Conservation (phyloP, 2,797 vertebrate species). For the Sebastiscus albofasciatus region DNA sequence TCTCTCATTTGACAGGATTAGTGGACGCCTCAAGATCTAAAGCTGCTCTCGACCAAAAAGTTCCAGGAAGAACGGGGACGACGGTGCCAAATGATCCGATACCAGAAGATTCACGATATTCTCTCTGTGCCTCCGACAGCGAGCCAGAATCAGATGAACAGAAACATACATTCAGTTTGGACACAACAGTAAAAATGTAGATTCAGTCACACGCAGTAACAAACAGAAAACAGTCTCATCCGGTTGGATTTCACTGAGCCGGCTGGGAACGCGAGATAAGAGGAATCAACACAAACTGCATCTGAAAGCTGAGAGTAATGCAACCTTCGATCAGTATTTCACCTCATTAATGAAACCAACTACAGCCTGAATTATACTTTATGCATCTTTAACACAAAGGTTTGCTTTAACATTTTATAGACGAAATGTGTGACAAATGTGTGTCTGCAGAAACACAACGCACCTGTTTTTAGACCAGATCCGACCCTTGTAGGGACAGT, state of each 20-base stretch:
- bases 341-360: neutral
- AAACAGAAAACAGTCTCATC: neutral
- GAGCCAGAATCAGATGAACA: neutral
- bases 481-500: neutral
- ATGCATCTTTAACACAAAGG: neutral
- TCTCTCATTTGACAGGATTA: neutral
- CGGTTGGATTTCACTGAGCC: neutral
- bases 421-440: neutral
- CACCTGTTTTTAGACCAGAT: neutral
- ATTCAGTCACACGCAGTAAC: neutral
- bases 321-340: neutral
- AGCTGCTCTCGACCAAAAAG: neutral
- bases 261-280: neutral
- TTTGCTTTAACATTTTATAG: neutral
- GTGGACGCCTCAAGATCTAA: neutral
- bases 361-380: neutral
- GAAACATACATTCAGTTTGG: constrained; percentile 18
- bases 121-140: too few species aligned
- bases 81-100: neutral
- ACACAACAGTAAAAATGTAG: neutral
- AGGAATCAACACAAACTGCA: neutral
- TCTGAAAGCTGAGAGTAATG: neutral
- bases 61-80: too few species aligned
- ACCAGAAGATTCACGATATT: neutral
- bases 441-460: too few species aligned